Evolutionary conservation across 2,113 vertebrate species (phyloP).

Genomic region (Lophochroa leadbeateri): DNA sequence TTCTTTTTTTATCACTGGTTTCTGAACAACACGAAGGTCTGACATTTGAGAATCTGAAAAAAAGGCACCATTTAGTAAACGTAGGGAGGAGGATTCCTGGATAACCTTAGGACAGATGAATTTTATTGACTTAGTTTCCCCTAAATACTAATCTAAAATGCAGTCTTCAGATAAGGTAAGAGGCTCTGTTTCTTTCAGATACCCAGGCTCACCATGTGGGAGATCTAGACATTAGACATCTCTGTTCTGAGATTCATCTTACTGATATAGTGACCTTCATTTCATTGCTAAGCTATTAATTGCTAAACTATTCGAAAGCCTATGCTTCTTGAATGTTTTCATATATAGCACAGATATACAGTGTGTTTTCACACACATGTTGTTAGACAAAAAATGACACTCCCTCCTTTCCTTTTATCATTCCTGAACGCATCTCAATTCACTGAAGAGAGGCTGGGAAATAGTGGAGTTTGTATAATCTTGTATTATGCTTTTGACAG

Average conservation of each 20-base stretch:
- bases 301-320: neutral
- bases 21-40: neutral
- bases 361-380: neutral
- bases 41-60: neutral
- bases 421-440: neutral
- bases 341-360: neutral
- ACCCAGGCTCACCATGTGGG: neutral
- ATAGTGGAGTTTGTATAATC: neutral
- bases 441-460: neutral
- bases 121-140: neutral
- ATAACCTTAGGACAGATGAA: neutral
- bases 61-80: accelerated
- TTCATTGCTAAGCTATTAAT: neutral
- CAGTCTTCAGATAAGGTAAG: neutral
- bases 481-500: neutral
- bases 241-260: neutral
- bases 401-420: neutral
- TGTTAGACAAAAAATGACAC: neutral
- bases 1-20: neutral
- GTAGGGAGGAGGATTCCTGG: neutral
- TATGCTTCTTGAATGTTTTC: neutral
- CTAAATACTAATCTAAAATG: neutral
- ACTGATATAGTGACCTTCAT: neutral
- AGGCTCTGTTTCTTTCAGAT: neutral
- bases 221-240: neutral